Base-by-base conservation (phyloP, 2,797 vertebrate genomes). In the Platalea minor region DNA sequence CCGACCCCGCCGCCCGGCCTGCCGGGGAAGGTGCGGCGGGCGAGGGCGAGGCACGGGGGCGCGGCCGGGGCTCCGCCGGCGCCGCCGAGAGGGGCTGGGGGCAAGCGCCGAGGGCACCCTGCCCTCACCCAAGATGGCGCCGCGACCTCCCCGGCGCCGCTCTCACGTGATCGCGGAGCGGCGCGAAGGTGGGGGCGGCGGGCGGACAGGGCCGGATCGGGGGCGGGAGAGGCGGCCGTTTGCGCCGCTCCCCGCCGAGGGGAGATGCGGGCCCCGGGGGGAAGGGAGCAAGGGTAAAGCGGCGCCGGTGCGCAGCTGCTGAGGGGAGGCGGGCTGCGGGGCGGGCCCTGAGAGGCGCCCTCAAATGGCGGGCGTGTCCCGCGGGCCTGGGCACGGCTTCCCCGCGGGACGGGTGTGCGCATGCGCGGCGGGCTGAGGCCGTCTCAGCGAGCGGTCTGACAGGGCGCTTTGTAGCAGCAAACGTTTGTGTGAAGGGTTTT, bases 51-150 rank as follows among this genome's bases (percentile, higher is more conserved):
- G 19, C 14, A 2, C 7, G 31, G 11, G 5, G 5, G 11, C 5
- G 9, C 50, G 5, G 35, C 60, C 26, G 26, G 12, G 17, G 6
- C 31, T 13, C 45, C 14, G 18, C 50, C 10, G 16, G 41, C 11
- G 14, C n/a, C 16, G 23, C 50, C 8, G 25, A 10, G 31, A 45
- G 4, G 13, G 37, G 11, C 20, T 2, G 13, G 26, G 53, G 33
- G 7, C 33, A 0, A n/a, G 41, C 17, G 46, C 48, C 11, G 26
- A 28, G 48, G 68, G 17, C 54, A 7, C 12, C 5, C 2, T 80
- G 76, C 94, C 77, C 77, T 73, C 20, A 73, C 5, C 39, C n/a
- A 94, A 85, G 4, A 94, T 93, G 95, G 95, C 88, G 85, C 15
- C 60, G 33, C 37, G 11, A 9, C 51, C 37, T 61, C 23, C 9